Conservation (phyloP, 1,140 invertebrate species). For the Caenorhabditis inopinata region DNA sequence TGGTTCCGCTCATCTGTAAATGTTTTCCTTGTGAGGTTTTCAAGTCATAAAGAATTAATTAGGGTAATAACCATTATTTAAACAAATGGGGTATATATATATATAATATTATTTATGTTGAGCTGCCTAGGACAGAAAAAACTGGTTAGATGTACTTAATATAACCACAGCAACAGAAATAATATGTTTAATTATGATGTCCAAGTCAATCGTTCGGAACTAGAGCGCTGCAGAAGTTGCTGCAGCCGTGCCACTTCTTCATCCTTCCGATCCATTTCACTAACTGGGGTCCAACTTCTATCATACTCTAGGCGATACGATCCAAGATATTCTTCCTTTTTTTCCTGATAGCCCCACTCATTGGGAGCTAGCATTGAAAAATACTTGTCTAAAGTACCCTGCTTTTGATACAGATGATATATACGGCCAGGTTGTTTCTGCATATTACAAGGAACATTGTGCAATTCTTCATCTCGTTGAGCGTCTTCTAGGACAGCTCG, state of each 20-base stretch:
- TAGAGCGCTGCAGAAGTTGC: not conserved
- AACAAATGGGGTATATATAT: too few relatives aligned
- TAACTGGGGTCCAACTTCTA: constrained; percentile 73
- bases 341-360: constrained; percentile 72
- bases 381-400: constrained; percentile 67
- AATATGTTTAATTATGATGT: not conserved
- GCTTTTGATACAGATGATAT: constrained; percentile 73
- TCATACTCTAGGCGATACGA: constrained; percentile 75
- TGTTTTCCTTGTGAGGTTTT: not conserved
- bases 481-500: constrained; percentile 73
- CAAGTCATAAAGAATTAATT: not conserved
- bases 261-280: constrained; percentile 55
- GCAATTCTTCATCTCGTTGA: constrained; percentile 70
- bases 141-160: too few relatives aligned
- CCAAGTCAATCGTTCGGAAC: constrained; percentile 14
- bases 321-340: constrained; percentile 71
- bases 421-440: constrained; percentile 74
- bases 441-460: constrained; percentile 76
- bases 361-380: constrained; percentile 77
- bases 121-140: too few relatives aligned
- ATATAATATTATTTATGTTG: too few relatives aligned
- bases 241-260: constrained; percentile 29
- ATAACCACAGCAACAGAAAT: too few relatives aligned
- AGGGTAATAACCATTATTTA: not conserved
- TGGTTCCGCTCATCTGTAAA: not conserved